Conservation (phyloP, 2,888 invertebrate genomes). For the Conomelus anceps region DNA sequence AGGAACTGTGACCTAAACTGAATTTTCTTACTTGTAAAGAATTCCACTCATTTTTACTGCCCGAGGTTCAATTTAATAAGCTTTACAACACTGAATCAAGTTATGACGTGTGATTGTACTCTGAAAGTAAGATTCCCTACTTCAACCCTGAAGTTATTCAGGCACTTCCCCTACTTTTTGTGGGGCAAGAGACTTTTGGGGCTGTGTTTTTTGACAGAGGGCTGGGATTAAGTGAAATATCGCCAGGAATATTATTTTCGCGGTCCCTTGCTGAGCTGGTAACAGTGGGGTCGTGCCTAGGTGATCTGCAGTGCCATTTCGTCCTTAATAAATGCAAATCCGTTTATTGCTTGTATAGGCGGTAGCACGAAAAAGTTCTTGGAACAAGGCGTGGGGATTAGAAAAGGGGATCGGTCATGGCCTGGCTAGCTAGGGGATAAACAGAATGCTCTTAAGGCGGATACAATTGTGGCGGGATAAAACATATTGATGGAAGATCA, state of each 20-base stretch:
- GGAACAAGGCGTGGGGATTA: not conserved
- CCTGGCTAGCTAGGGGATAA: not conserved
- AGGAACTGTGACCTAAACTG: not conserved
- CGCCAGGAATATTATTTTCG: slow-evolving; percentile 7
- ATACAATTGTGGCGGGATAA: not conserved
- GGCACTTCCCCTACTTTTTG: not conserved
- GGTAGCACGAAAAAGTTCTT: not conserved
- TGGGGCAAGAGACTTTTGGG: not conserved
- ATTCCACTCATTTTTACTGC: not conserved
- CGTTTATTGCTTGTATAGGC: slow-evolving; percentile 9
- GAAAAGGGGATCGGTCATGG: not conserved
- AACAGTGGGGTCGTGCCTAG: not conserved
- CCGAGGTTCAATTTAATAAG: not conserved
- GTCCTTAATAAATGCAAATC: slow-evolving; percentile 11
- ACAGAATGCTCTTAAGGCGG: not conserved
- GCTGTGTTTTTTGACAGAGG: not conserved
- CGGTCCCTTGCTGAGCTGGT: not conserved
- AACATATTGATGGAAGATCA: not conserved
- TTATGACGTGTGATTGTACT: not conserved
- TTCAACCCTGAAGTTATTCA: not conserved
- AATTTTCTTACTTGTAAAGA: not conserved
- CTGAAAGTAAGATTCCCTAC: not conserved
- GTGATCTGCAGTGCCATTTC: not conserved
- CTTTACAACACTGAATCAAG: not conserved
- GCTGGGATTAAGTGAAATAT: slow-evolving; percentile 5